Base-by-base conservation (phyloP, 2,113 vertebrate genomes). In the Ageneiosus marmoratus region DNA sequence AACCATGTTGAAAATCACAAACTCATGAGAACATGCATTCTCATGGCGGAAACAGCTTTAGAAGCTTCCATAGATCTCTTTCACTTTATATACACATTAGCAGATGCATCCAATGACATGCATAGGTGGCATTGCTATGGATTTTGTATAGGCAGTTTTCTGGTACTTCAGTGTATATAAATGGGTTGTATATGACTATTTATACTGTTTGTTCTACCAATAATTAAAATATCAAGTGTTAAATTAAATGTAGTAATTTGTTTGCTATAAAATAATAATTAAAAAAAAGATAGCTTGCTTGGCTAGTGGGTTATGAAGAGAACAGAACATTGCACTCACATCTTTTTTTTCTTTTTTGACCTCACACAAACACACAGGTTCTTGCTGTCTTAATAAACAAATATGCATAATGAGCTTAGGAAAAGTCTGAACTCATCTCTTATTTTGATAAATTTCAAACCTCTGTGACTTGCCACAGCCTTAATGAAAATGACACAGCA, bases 401-500 rank as follows among this genome's bases (percentile, higher is more conserved):
- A 72, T 65, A 6, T 67, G 37, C 18, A 75, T 76, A 58, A 32
- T 48, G 73, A 62, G 60, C 58, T 29, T 50, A 65, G 1, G 27
- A 4, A 81, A 79, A 75, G 37, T 83, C 56, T 67, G 20, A 74
- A 11, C 37, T 85, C 60, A 56, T 80, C 75, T 63, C 69, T 80
- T 60, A 80, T 10, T 50, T 69, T 60, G 80, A 85, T 76, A 83
- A 82, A 83, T 74, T 86, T 16, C 55, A 63, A 50, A 73, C 63
- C 75, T 60, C 76, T 86, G 55, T 80, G 81, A 86, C 80, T 50
- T 70, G 79, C 67, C 56, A 70, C n/a, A 58, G 73, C 78, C 82
- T 78, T 83, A 83, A 80, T 84, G 85, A 86, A 84, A 85, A 85
- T 44, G 69, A 72, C 84, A 84, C 82, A 84, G 84, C 82, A 84